Conservation (phyloP, 2,888 invertebrate genomes). For the Malacosoma neustria region DNA sequence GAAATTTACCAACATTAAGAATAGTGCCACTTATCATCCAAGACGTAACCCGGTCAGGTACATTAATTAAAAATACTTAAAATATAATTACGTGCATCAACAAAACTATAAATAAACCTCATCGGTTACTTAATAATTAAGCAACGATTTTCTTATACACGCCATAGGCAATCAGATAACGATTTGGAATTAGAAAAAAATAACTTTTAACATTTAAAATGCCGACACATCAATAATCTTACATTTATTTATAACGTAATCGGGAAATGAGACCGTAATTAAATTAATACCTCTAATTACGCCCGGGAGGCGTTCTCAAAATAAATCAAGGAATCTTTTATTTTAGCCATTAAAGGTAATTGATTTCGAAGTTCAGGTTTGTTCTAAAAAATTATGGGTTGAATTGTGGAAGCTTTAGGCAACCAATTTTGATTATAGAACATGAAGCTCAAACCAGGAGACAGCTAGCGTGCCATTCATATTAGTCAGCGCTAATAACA, state of each 20-base stretch:
- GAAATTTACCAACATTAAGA: too few species aligned
- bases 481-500: constrained; percentile 26
- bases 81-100: background rate
- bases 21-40: background rate
- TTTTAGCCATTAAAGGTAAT: constrained; percentile 50
- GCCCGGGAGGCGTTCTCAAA: constrained; percentile 35
- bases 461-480: constrained; percentile 16
- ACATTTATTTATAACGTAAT: constrained; percentile 25
- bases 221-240: constrained; percentile 16
- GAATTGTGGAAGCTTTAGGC: constrained; percentile 31
- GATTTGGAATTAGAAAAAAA: background rate
- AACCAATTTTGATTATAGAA: constrained; percentile 16
- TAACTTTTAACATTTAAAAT: background rate
- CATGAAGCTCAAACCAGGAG: constrained; percentile 18
- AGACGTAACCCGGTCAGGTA: background rate
- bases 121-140: background rate
- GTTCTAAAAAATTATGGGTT: constrained; percentile 19
- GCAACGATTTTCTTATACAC: background rate
- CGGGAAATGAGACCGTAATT: constrained; percentile 30
- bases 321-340: constrained; percentile 46
- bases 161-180: background rate
- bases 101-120: background rate
- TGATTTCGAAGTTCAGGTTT: constrained; percentile 36
- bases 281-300: constrained; percentile 48
- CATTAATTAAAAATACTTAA: background rate